Percentiles rank a stretch among this genome's conserved stretches.
phyloP scores from a whole-genome alignment of 2,113 vertebrate genomes.

The Ornithorhynchus anatinus region DNA sequence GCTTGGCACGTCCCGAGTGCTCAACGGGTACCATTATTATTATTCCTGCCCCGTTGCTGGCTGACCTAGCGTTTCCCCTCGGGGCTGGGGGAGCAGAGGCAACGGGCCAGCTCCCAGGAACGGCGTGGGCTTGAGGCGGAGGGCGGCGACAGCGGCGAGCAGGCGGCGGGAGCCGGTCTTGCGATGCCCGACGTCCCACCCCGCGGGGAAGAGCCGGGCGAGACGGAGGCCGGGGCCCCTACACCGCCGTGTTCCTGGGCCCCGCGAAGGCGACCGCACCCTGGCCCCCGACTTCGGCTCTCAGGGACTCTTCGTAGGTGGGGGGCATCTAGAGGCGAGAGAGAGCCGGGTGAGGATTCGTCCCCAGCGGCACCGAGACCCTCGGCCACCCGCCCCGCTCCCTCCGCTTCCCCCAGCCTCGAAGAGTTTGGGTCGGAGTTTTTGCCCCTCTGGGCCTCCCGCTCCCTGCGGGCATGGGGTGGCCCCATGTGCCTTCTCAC shows the following conservation, averaged over 20 bases:
- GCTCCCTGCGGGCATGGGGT: too few species aligned
- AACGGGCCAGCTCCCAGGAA: too few species aligned
- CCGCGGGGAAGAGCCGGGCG: neutral
- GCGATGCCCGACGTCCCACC: too few species aligned
- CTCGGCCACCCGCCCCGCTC: neutral
- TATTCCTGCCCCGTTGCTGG: too few species aligned
- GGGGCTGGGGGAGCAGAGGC: too few species aligned
- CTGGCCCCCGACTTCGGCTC: slow-evolving; percentile 26
- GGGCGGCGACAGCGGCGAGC: too few species aligned
- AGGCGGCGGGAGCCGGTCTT: too few species aligned
- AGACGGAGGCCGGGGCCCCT: neutral
- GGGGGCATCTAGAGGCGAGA: slow-evolving; percentile 63
- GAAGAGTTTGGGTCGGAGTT: neutral
- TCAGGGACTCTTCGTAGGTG: slow-evolving; percentile 67
- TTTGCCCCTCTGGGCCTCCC: neutral
- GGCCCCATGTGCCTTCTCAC: too few species aligned
- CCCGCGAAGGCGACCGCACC: slow-evolving; percentile 9
- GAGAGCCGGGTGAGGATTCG: slow-evolving; percentile 9
- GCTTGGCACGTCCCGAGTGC: too few species aligned
- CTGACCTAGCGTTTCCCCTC: too few species aligned
- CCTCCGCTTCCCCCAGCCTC: neutral
- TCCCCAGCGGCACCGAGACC: neutral
- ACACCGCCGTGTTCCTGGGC: slow-evolving; percentile 26
- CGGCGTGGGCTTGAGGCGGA: too few species aligned
- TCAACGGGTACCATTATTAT: too few species aligned